Evolutionary conservation across 2,888 invertebrate species (phyloP).

Genomic region (Thereva nobilitata): DNA sequence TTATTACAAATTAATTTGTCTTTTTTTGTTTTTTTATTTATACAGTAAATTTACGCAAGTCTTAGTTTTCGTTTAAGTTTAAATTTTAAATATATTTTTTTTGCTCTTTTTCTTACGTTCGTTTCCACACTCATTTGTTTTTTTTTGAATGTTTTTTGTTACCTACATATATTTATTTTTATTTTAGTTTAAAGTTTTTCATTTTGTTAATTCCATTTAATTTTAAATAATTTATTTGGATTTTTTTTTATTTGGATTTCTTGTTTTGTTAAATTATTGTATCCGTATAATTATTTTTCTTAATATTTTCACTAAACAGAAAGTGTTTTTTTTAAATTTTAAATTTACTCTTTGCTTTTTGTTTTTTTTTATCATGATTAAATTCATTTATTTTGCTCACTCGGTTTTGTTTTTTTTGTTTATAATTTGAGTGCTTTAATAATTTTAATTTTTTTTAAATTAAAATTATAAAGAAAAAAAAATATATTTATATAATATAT

Average conservation of each 20-base stretch:
- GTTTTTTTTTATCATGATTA: not conserved
- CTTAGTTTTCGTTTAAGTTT: not conserved
- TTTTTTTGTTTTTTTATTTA: not conserved
- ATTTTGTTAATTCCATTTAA: not conserved
- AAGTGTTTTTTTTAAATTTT: not conserved
- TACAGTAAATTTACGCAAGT: conserved; percentile 2
- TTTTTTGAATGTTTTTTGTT: not conserved
- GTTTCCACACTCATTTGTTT: not conserved
- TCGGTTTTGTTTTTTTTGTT: no score
- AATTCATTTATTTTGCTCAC: no score
- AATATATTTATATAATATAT: no score
- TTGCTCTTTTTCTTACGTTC: not conserved
- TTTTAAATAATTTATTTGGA: no score
- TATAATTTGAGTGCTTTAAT: no score
- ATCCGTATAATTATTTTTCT: not conserved
- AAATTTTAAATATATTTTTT: not conserved
- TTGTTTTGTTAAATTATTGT: not conserved
- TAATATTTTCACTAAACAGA: not conserved
- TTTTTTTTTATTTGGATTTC: not conserved
- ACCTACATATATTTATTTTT: not conserved
- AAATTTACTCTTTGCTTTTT: not conserved
- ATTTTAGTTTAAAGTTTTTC: not conserved
- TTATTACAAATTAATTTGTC: no score
- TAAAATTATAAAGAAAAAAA: no score
- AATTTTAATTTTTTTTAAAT: no score